These are phyloP conservation scores for Tylochromis polylepis DNA, from an alignment of 2,113 vertebrate species.

Conservation along the genomic window DNA sequence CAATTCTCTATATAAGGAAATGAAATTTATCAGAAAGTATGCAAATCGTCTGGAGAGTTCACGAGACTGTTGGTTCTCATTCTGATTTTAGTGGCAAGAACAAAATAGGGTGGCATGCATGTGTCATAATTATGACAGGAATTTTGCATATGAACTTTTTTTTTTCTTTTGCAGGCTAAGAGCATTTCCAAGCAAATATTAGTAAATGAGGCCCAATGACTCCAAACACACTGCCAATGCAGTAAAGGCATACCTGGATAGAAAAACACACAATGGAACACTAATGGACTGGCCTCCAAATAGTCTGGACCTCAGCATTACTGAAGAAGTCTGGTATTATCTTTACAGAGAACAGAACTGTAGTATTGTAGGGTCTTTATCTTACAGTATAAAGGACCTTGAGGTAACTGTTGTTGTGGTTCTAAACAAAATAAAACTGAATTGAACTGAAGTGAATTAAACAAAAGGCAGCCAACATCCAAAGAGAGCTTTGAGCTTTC, in stretches of 20 bases:
- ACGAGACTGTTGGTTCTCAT: too few species aligned
- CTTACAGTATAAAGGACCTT: neutral
- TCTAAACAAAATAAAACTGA: neutral
- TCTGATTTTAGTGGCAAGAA: too few species aligned
- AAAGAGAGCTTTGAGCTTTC: neutral
- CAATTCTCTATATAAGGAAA: too few species aligned
- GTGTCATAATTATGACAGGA: too few species aligned
- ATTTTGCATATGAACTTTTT: too few species aligned
- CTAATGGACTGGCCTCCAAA: neutral
- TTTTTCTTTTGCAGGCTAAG: too few species aligned
- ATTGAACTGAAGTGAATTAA: neutral
- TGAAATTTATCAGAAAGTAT: too few species aligned
- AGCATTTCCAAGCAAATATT: neutral
- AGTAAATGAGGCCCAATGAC: neutral
- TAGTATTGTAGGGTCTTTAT: neutral
- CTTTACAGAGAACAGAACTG: neutral
- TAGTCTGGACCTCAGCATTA: neutral
- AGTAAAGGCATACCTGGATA: neutral
- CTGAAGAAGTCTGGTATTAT: neutral
- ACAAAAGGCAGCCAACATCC: neutral
- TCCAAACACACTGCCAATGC: neutral
- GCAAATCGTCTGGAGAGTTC: too few species aligned
- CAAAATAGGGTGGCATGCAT: too few species aligned
- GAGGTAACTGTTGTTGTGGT: neutral
- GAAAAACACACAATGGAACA: neutral